phyloP scores from a whole-genome alignment of 2,113 vertebrate genomes.

The Ceuthmochares aereus region DNA sequence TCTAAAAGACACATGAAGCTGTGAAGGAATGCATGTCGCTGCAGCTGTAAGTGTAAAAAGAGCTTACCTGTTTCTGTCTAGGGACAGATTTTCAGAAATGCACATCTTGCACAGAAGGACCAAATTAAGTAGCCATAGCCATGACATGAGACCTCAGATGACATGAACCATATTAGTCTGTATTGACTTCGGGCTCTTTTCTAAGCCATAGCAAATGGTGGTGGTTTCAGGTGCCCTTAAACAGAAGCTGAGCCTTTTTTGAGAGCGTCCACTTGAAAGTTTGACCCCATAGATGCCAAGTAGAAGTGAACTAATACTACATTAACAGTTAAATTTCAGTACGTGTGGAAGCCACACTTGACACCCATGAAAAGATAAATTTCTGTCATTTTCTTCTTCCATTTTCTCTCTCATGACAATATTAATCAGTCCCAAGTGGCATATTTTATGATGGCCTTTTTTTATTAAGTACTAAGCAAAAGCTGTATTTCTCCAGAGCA shows the following conservation, averaged over 20 bases:
- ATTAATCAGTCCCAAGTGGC: neutral
- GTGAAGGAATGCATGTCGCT: neutral
- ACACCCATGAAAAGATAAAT: slow-evolving; percentile 35
- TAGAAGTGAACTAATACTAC: rapidly evolving
- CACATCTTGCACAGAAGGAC: neutral
- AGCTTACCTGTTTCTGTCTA: neutral
- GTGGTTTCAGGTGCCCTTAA: neutral
- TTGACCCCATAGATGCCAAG: neutral
- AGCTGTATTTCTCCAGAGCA: slow-evolving; percentile 68
- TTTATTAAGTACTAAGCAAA: slow-evolving; percentile 58
- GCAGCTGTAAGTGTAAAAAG: neutral
- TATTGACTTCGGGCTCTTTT: neutral
- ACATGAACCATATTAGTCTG: rapidly evolving
- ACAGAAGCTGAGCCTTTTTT: neutral
- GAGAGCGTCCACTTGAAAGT: neutral
- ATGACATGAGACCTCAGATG: neutral
- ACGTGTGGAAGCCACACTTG: neutral
- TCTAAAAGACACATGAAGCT: neutral
- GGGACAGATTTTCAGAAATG: neutral
- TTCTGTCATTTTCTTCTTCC: neutral
- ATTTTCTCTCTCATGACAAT: neutral
- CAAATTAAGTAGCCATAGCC: neutral
- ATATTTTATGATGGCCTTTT: slow-evolving; percentile 43
- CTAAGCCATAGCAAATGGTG: neutral
- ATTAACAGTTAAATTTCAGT: neutral